Evolutionary conservation across 2,888 invertebrate species (phyloP).

Genomic region (Noctua comes): DNA sequence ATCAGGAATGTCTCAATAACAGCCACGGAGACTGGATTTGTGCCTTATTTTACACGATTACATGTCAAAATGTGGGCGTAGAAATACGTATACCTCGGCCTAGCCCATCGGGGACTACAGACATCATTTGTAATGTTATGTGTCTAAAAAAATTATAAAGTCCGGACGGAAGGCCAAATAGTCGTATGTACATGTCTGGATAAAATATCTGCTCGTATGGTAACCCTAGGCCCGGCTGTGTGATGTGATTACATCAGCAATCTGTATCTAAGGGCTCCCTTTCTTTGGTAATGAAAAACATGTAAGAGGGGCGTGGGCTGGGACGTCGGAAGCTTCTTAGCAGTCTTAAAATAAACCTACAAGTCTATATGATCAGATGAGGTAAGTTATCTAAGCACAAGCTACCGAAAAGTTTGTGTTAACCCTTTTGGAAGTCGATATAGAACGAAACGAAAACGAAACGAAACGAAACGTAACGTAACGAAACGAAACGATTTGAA

Average conservation of each 20-base stretch:
- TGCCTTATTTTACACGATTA: neutral
- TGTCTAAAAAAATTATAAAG: neutral
- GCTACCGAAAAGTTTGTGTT: neutral
- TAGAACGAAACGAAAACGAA: no score
- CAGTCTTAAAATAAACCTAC: neutral
- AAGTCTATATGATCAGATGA: neutral
- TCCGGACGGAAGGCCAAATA: neutral
- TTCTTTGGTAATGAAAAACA: constrained; percentile 6
- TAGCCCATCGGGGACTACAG: neutral
- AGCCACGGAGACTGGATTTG: neutral
- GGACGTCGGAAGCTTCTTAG: neutral
- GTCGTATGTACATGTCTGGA: neutral
- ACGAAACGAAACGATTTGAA: neutral
- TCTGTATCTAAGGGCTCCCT: constrained; percentile 15
- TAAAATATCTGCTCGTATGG: neutral
- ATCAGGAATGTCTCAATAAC: neutral
- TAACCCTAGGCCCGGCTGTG: neutral
- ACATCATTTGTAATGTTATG: neutral
- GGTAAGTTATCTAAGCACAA: neutral
- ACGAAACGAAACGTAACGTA: no score
- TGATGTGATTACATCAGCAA: constrained; percentile 60
- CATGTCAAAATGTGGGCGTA: neutral
- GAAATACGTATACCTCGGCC: neutral
- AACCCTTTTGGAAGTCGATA: neutral
- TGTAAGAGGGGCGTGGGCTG: neutral